Evolutionary conservation across 2,797 vertebrate species (phyloP).

Genomic region (Phrynocephalus vlangalii): DNA sequence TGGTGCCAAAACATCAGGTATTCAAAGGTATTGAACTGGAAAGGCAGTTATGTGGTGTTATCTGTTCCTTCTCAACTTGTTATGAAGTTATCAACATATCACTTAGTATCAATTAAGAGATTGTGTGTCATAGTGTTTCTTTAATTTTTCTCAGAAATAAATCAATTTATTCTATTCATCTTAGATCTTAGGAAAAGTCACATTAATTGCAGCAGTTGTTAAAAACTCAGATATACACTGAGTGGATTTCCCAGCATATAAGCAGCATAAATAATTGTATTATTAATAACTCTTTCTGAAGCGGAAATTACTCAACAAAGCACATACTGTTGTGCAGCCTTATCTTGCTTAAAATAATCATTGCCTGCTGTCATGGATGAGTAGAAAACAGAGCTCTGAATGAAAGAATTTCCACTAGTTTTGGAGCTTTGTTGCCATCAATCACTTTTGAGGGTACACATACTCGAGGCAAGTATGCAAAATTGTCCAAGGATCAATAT

Average conservation of each 20-base stretch:
- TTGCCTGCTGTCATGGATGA: not conserved
- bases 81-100: not conserved
- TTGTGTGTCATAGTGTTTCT: not conserved
- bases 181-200: not conserved
- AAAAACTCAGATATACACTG: not conserved
- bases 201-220: constrained; percentile 16
- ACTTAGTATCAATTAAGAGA: not conserved
- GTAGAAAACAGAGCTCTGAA: not conserved
- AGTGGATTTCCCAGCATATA: fast-evolving
- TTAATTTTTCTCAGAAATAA: not conserved
- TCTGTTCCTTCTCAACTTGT: no score
- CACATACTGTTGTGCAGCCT: not conserved
- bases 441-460: not conserved
- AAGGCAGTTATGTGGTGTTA: no score
- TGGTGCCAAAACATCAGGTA: not conserved
- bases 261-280: fast-evolving
- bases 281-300: not conserved
- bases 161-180: not conserved
- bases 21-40: not conserved
- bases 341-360: constrained; percentile 29
- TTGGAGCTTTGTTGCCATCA: not conserved
- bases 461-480: not conserved
- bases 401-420: not conserved
- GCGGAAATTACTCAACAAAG: constrained; percentile 26
- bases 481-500: not conserved